Percentiles rank a stretch among this genome's conserved stretches.
These are phyloP conservation scores for Rhagonycha fulva DNA, from an alignment of 2,888 invertebrate species.

Conservation along the genomic window DNA sequence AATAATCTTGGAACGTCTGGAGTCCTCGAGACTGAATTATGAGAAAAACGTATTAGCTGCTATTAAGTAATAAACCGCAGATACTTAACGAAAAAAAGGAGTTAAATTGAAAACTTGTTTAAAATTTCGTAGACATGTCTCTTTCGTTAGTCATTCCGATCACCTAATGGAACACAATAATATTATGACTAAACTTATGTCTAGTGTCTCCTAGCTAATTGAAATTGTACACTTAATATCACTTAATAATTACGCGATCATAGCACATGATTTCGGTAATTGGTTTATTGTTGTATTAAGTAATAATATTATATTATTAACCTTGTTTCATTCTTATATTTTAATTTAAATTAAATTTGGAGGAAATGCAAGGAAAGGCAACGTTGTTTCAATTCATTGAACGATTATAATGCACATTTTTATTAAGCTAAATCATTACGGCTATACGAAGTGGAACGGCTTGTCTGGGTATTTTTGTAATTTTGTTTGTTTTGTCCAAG, in stretches of 20 bases:
- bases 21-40: background rate
- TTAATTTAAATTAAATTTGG: background rate
- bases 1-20: background rate
- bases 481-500: background rate
- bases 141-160: background rate
- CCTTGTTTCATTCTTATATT: background rate
- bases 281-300: background rate
- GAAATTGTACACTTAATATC: background rate
- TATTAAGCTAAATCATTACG: background rate
- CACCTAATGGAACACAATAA: background rate
- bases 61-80: background rate
- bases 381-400: background rate
- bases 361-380: background rate
- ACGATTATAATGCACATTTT: conserved; percentile 1
- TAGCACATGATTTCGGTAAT: background rate
- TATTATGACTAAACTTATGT: background rate
- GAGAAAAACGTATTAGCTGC: background rate
- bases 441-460: conserved; percentile 2
- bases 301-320: background rate
- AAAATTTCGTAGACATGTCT: background rate
- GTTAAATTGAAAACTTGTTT: background rate
- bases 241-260: background rate
- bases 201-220: background rate
- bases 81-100: background rate
- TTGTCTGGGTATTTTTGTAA: background rate